Conservation (phyloP, 2,888 invertebrate genomes). For the Dasysyrphus albostriatus region DNA sequence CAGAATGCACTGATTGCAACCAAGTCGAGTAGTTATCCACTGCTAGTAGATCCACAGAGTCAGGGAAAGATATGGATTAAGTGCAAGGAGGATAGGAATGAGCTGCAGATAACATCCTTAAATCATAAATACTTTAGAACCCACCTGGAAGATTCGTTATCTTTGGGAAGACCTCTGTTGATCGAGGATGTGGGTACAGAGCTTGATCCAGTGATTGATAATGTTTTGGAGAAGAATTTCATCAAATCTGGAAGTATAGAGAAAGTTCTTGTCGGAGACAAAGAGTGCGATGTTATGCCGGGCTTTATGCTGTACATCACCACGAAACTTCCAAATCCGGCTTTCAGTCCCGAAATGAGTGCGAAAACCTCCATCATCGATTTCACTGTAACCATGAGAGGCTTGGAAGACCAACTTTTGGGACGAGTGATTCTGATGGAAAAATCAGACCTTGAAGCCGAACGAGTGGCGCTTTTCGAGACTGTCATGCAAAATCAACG, state of each 20-base stretch:
- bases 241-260: constrained; percentile 98
- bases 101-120: constrained; percentile 95
- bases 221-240: constrained; percentile 98
- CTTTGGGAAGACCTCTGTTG: constrained; percentile 93
- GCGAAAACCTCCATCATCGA: constrained; percentile 98
- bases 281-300: constrained; percentile 98
- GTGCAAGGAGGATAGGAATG: constrained; percentile 94
- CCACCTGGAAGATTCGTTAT: constrained; percentile 94
- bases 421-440: constrained; percentile 98
- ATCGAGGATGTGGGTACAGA: constrained; percentile 98
- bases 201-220: constrained; percentile 97
- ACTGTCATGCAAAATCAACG: constrained; percentile 98
- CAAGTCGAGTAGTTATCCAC: constrained; percentile 96
- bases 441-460: constrained; percentile 97
- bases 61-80: constrained; percentile 99
- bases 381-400: constrained; percentile 98
- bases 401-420: constrained; percentile 96
- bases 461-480: constrained; percentile 95
- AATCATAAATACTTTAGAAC: constrained; percentile 98
- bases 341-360: constrained; percentile 98
- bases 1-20: constrained; percentile 98
- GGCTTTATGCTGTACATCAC: constrained; percentile 98
- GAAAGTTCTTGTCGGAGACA: constrained; percentile 97
- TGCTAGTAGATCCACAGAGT: constrained; percentile 97
- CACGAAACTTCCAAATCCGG: constrained; percentile 97